phyloP scores from a whole-genome alignment of 2,888 invertebrate genomes.

The Leucania comma region DNA sequence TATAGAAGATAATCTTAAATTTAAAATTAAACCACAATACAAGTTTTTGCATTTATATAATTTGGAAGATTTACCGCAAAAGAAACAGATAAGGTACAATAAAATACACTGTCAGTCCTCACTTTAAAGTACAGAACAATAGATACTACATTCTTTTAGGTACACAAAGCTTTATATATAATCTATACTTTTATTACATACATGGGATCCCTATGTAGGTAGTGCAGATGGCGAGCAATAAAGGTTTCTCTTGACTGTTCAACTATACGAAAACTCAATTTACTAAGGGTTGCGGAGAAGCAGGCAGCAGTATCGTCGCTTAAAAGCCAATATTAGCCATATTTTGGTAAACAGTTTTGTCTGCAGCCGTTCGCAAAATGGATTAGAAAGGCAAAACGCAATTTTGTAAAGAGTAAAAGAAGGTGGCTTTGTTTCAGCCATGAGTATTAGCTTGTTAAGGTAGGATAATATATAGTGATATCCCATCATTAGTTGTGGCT shows the following conservation, averaged over 20 bases:
- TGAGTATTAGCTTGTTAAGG: neutral
- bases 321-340: slow-evolving; percentile 50
- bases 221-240: slow-evolving; percentile 27
- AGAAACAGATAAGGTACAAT: too few relatives aligned
- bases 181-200: neutral
- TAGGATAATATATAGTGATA: neutral
- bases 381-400: neutral
- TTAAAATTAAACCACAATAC: too few relatives aligned
- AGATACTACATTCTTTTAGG: too few relatives aligned
- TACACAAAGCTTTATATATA: neutral
- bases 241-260: slow-evolving; percentile 18
- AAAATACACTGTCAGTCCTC: too few relatives aligned
- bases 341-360: slow-evolving; percentile 50
- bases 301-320: slow-evolving; percentile 37
- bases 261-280: slow-evolving; percentile 46
- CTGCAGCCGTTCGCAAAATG: slow-evolving; percentile 20
- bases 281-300: slow-evolving; percentile 41
- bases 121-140: too few relatives aligned
- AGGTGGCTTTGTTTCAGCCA: neutral
- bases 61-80: too few relatives aligned
- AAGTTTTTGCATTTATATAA: too few relatives aligned
- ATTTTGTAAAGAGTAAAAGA: neutral
- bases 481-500: neutral
- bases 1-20: too few relatives aligned
- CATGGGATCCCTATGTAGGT: slow-evolving; percentile 1